Conservation (phyloP, 1,140 invertebrate genomes). For the Aleiodes sp. region DNA sequence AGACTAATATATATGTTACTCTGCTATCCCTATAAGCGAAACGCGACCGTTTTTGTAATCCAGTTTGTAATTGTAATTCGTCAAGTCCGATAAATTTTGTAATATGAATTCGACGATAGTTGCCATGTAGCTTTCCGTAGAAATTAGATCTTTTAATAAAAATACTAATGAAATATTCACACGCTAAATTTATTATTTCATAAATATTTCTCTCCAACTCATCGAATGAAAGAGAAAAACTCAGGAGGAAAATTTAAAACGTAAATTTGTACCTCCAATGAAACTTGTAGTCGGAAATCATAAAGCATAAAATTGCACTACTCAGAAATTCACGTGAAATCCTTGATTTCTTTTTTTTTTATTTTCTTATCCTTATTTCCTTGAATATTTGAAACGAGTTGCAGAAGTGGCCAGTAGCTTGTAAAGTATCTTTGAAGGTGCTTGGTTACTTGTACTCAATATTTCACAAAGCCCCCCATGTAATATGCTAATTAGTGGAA, state of each 20-base stretch:
- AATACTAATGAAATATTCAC: too few species aligned
- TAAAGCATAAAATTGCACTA: not conserved
- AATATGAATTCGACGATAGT: too few species aligned
- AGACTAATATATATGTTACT: too few species aligned
- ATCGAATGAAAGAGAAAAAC: not conserved
- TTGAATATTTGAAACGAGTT: not conserved
- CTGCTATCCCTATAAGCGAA: too few species aligned
- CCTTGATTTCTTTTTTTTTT: not conserved
- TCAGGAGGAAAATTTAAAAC: not conserved
- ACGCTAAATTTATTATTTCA: too few species aligned
- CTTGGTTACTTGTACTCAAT: not conserved
- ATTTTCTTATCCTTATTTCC: too few species aligned
- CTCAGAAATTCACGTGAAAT: slow-evolving; percentile 1
- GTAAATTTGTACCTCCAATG: not conserved
- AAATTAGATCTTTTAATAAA: too few species aligned
- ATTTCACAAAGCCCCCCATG: not conserved
- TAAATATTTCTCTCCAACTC: too few species aligned
- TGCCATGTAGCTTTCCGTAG: too few species aligned
- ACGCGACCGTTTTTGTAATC: too few species aligned
- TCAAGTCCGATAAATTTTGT: too few species aligned
- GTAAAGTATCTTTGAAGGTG: not conserved
- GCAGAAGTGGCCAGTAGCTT: not conserved
- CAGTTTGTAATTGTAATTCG: too few species aligned
- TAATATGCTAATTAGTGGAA: slow-evolving; percentile 8
- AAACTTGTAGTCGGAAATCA: not conserved